Base-by-base conservation (phyloP, 1,140 invertebrate genomes). In the Tetramorium simillimum region DNA sequence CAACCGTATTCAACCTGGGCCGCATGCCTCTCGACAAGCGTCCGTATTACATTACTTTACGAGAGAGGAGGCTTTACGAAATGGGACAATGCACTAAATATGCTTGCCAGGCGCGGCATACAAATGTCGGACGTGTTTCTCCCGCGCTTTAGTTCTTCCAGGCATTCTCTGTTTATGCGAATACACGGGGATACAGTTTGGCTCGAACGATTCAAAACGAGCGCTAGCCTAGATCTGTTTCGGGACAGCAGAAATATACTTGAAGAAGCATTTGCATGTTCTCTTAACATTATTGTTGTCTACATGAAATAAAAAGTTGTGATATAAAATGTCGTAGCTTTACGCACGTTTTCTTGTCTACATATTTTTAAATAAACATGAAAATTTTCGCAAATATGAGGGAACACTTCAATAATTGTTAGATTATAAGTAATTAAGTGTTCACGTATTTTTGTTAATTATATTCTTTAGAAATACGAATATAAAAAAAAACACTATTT, bases 21-120 rank as follows among this genome's bases (percentile, higher is more conserved):
- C 40, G 46, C 46, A 62, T 84, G 60, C 33, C 67, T 77, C 46
- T 65, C 56, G 69, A 86, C 76, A 46, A 87, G 58, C 72, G 65
- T 72, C 81, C 75, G 85, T 90, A 89, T 91, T 90, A 91, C 88
- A 88, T 93, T 90, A 90, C 92, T 90, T 92, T 91, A 90, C 88
- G 78, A 84, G 70, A 76, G 69, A 86, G 77, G 73, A 70, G 76
- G 86, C 91, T 91, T 91, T 91, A 89, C 90, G 76, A 93, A 94
- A 94, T 92, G 87, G 91, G 86, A 93, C 92, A 92, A 92, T 92
- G 87, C 84, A 91, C 92, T 92, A 93, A 93, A 94, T 93, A 93
- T 92, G 91, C 85, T 91, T 56, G 70, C 33, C 73, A 87, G 77
- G 56, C 87, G 49, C 51, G 60, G 40, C 72, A 77, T 84, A 91